Evolutionary conservation across 2,888 invertebrate species (phyloP), one percentile per base, ranked within the genome.

Genomic region (Lingula anatina): DNA sequence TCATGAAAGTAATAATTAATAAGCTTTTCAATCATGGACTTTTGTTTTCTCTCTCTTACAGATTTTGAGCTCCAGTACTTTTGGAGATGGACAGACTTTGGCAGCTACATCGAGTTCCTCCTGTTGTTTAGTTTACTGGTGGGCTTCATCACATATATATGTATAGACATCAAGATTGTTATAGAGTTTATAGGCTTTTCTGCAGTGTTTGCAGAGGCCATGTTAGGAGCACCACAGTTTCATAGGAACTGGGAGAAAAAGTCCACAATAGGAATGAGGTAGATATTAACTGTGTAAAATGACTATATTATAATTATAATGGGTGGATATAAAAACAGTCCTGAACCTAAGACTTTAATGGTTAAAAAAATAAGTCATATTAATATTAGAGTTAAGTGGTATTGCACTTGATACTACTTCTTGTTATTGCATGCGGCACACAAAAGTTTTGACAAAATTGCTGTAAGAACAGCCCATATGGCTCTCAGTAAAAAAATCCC

Each of bases 51-150:
- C 21, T 44, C 35, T 40, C 64, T 83, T 84, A 53, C 83, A 96
- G 97, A 97, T 84, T 88, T 96, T 80, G 90, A 96, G 73, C 81
- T 83, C 64, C 86, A 86, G 69, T 88, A 88, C 80, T 97, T 97
- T 81, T 99, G 99, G 99, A 88, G 90, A 70, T 99, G 99, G 99
- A 93, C 95, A 47, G 96, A 97, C 79, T 95, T 97, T 79, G 87
- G 89, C 77, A 95, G 95, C 61, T 99, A 96, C 78, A 78, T 97
- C 64, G 90, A 95, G 78, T 97, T 93, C 77, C 87, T 94, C 83
- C 80, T 90, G 57, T 83, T 89, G 40, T 91, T 99, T 78, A 87
- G 90, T 55, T 85, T 88, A 45, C 78, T 87, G 35, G 86, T 90
- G 49, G 89, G 90, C 31, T 81, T 89, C 27, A 74, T 91, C 62